Evolutionary conservation across 2,113 vertebrate genomes (phyloP).

Genomic region (Tringa solitaria): DNA sequence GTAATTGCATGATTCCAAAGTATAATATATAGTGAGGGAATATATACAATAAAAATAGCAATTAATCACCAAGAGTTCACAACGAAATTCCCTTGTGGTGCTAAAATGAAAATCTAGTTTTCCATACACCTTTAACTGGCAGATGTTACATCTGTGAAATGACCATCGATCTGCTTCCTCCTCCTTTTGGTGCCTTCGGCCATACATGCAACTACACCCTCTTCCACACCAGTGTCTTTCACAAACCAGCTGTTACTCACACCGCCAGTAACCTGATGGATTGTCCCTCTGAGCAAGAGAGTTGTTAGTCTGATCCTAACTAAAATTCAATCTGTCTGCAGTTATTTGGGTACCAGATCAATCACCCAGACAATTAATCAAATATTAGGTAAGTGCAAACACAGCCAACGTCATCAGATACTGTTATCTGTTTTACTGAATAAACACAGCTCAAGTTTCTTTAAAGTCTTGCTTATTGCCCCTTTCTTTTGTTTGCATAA

Average conservation of each 20-base stretch:
- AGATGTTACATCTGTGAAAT: neutral
- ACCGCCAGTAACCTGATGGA: neutral
- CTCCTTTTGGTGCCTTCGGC: neutral
- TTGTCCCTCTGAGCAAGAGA: neutral
- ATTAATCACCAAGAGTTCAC: neutral
- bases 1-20: constrained; percentile 15
- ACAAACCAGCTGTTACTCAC: neutral
- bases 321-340: neutral
- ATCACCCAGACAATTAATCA: neutral
- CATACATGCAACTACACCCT: neutral
- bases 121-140: neutral
- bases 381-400: neutral
- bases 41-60: neutral
- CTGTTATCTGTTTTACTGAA: neutral
- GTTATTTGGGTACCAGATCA: neutral
- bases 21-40: neutral
- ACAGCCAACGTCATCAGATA: neutral
- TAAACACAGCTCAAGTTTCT: neutral
- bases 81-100: neutral
- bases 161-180: neutral
- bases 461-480: neutral
- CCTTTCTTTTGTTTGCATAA: neutral
- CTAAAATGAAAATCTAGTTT: neutral
- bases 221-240: neutral
- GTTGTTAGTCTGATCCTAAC: neutral